A percentile compares a stretch with the other conserved stretches of the same genome.
Evolutionary conservation across 2,113 vertebrate genomes (phyloP).

Genomic region (Sphaerodactylus townsendi): DNA sequence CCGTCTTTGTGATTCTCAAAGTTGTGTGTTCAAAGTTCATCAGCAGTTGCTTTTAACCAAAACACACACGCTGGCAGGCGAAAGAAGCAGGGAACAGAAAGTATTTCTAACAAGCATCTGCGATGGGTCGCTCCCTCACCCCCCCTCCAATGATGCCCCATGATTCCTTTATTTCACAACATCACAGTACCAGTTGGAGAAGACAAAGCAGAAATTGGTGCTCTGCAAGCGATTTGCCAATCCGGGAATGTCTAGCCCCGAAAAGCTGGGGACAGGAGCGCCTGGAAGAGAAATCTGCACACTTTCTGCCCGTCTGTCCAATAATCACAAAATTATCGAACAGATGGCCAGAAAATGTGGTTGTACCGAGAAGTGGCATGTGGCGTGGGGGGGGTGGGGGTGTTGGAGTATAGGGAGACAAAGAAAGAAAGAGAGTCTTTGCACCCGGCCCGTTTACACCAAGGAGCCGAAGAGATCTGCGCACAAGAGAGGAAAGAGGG

Average conservation of each 20-base stretch:
- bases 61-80: background rate
- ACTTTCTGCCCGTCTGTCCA: background rate
- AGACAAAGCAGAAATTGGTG: background rate
- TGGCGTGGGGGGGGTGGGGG: background rate
- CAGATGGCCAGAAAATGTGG: background rate
- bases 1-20: background rate
- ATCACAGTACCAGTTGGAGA: background rate
- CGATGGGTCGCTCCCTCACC: too few relatives aligned
- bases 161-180: background rate
- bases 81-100: background rate
- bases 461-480: background rate
- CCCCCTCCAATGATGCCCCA: background rate
- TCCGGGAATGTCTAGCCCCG: background rate
- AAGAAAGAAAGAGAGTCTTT: background rate
- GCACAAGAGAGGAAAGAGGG: background rate
- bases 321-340: background rate
- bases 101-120: too few relatives aligned
- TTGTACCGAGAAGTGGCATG: background rate
- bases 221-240: background rate
- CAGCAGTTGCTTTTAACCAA: background rate
- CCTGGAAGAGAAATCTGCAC: background rate
- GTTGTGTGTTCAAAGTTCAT: background rate
- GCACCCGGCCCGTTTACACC: too few relatives aligned
- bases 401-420: background rate
- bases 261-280: background rate